Conservation (phyloP, 2,113 vertebrate genomes). For the Cebus imitator region DNA sequence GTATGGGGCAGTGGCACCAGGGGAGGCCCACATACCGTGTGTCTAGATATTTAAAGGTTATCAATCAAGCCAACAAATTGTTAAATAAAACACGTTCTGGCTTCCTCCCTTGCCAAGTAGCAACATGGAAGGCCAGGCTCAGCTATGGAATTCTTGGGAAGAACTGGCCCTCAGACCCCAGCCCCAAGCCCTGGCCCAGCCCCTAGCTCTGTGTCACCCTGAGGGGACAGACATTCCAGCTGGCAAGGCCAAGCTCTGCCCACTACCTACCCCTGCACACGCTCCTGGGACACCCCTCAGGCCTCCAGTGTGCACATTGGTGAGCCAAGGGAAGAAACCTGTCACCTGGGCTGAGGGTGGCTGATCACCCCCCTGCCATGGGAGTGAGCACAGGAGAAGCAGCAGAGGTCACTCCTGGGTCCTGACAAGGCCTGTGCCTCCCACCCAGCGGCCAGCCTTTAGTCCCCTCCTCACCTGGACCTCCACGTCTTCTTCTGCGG, state of each 20-base stretch:
- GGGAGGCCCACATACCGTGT: background rate
- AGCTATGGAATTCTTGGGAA: background rate
- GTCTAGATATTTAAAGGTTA: background rate
- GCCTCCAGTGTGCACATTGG: background rate
- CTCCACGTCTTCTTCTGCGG: no score
- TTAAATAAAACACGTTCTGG: background rate
- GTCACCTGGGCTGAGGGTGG: background rate
- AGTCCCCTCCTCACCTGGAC: background rate
- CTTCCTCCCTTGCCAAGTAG: background rate
- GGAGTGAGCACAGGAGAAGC: background rate
- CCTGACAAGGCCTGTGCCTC: background rate
- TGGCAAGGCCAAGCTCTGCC: background rate
- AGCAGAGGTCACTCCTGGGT: background rate
- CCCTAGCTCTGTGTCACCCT: background rate
- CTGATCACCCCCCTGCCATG: background rate
- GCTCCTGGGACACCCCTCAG: background rate
- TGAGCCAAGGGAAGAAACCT: background rate
- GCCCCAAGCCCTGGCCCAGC: background rate
- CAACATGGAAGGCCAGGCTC: background rate
- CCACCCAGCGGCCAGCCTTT: background rate
- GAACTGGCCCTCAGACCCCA: background rate
- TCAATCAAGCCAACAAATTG: background rate
- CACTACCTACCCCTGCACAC: fast-evolving
- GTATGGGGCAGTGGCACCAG: background rate
- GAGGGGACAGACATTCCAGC: background rate